Evolutionary conservation across 2,797 vertebrate species (phyloP).

Genomic region (Silurus lanzhouensis): DNA sequence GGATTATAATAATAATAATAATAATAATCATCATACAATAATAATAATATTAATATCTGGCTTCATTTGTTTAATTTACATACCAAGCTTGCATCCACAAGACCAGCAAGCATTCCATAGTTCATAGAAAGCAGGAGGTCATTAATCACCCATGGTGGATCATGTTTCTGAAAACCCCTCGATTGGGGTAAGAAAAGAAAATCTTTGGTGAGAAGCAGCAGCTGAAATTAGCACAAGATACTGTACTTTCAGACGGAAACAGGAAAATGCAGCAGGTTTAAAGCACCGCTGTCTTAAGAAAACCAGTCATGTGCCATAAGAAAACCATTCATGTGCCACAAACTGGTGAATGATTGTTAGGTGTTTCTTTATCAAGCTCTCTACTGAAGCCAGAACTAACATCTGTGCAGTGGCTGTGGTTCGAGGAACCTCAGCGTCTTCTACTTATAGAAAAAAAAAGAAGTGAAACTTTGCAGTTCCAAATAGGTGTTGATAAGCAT

Average conservation of each 20-base stretch:
- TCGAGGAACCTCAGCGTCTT: conserved; percentile 39
- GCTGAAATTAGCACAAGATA: too few species aligned
- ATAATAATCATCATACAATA: too few species aligned
- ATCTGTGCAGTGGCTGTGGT: conserved; percentile 47
- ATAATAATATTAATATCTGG: too few species aligned
- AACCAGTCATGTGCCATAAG: not conserved
- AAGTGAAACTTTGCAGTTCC: conserved; percentile 65
- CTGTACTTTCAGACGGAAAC: too few species aligned
- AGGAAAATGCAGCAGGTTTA: too few species aligned
- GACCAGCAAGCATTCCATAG: not conserved
- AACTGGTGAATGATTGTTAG: not conserved
- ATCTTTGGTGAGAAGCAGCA: not conserved
- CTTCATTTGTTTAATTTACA: too few species aligned
- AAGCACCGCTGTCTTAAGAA: too few species aligned
- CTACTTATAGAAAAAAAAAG: conserved; percentile 64
- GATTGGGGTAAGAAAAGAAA: not conserved
- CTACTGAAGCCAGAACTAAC: not conserved
- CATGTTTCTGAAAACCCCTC: not conserved
- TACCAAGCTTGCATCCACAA: too few species aligned
- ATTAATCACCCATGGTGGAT: not conserved
- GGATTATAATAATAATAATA: too few species aligned
- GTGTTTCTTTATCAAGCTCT: not conserved
- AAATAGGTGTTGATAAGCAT: conserved; percentile 30
- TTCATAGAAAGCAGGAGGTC: not conserved
- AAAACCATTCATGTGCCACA: not conserved